Conservation (phyloP, 1,140 invertebrate genomes). For the Magallana gigas region DNA sequence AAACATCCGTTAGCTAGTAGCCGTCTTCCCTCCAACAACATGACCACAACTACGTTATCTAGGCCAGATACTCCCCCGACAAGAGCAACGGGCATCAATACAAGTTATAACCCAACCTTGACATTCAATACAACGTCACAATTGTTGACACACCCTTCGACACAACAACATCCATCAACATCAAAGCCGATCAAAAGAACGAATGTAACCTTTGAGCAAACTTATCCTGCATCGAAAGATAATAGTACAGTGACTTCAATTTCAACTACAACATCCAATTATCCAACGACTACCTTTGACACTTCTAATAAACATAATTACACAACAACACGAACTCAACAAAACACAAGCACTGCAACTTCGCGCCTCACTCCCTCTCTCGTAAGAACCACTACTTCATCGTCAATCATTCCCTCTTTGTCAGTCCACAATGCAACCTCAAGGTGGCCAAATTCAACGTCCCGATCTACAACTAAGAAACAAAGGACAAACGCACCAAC, state of each 20-base stretch:
- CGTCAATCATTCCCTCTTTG: not conserved
- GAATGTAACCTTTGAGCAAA: no score
- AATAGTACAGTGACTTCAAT: not conserved
- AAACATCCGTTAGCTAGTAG: no score
- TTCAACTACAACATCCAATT: not conserved
- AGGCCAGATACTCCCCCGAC: no score
- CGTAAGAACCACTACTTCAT: not conserved
- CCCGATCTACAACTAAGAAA: slow-evolving; percentile 15
- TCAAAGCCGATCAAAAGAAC: no score
- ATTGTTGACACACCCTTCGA: no score
- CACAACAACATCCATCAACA: no score
- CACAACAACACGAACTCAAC: not conserved
- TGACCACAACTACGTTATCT: no score
- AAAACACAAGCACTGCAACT: not conserved
- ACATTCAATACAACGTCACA: no score
- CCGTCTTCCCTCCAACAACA: no score
- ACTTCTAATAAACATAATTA: not conserved
- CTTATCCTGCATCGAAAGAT: not conserved
- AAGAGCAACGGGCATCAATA: no score
- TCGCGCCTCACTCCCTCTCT: not conserved
- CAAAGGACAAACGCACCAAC: slow-evolving; percentile 8
- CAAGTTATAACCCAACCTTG: no score
- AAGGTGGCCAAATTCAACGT: not conserved
- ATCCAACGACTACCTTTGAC: not conserved
- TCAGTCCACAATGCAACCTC: not conserved